Conservation (phyloP, 2,888 invertebrate genomes). For the Ceriagrion tenellum region DNA sequence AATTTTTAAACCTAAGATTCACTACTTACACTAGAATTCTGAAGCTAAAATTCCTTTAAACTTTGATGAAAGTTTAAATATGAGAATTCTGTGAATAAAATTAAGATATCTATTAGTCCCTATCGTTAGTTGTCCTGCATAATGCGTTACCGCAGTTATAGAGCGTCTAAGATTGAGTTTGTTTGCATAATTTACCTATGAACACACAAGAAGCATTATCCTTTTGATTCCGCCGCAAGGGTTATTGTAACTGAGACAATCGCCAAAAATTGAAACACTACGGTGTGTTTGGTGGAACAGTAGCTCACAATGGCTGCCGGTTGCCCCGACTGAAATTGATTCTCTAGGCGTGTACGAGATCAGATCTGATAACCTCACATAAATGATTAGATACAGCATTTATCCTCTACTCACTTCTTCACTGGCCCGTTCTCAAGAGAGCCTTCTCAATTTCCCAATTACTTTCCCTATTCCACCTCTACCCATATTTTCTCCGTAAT, state of each 20-base stretch:
- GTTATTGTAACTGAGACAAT: background rate
- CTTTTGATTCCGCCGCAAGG: too few species aligned
- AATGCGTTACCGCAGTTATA: too few species aligned
- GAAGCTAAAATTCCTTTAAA: too few species aligned
- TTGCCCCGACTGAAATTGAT: background rate
- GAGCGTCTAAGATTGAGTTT: too few species aligned
- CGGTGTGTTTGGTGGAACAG: background rate
- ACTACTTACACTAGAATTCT: too few species aligned
- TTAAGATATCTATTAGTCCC: too few species aligned
- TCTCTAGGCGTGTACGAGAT: background rate
- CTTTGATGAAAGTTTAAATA: too few species aligned
- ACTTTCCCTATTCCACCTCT: background rate
- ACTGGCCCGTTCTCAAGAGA: background rate
- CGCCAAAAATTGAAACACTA: background rate
- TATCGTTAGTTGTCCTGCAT: too few species aligned
- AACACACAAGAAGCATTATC: too few species aligned
- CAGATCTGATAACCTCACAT: background rate
- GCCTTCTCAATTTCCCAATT: background rate
- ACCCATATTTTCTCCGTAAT: background rate
- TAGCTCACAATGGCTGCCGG: background rate
- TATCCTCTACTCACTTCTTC: background rate
- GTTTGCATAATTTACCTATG: too few species aligned
- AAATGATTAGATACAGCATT: background rate
- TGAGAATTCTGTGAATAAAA: too few species aligned
- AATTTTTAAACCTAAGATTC: too few species aligned